These are phyloP conservation scores for Gavia stellata DNA, from an alignment of 2,113 vertebrate species.

Conservation along the genomic window DNA sequence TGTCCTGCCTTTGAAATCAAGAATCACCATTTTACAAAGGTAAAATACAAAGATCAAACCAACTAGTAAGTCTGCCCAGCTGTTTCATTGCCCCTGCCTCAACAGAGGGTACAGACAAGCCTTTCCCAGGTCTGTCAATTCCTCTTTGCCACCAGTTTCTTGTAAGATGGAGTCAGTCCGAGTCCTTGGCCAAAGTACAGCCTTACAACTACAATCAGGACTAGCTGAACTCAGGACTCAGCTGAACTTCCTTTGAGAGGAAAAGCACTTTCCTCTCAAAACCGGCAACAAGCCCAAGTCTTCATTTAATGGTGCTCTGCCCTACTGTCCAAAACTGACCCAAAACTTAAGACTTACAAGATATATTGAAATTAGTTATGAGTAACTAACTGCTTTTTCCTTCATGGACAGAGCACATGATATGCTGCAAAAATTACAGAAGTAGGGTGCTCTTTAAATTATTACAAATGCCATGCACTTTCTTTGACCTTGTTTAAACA, in stretches of 20 bases:
- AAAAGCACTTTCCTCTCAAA: neutral
- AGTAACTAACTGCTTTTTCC: neutral
- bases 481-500: neutral
- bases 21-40: neutral
- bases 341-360: neutral
- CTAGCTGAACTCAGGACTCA: neutral
- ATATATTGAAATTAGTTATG: neutral
- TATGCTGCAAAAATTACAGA: neutral
- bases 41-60: neutral
- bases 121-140: neutral
- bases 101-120: neutral
- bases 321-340: neutral
- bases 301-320: neutral
- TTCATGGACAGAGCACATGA: neutral
- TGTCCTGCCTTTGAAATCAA: neutral
- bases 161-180: neutral
- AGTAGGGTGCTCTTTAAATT: neutral
- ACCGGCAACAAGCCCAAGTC: neutral
- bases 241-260: too few species aligned
- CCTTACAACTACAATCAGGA: neutral
- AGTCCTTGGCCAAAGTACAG: neutral
- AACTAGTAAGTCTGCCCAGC: neutral
- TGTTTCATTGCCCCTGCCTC: neutral
- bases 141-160: neutral
- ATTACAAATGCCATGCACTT: neutral